Base-by-base conservation (phyloP, 2,888 invertebrate genomes). In the Patella depressa region DNA sequence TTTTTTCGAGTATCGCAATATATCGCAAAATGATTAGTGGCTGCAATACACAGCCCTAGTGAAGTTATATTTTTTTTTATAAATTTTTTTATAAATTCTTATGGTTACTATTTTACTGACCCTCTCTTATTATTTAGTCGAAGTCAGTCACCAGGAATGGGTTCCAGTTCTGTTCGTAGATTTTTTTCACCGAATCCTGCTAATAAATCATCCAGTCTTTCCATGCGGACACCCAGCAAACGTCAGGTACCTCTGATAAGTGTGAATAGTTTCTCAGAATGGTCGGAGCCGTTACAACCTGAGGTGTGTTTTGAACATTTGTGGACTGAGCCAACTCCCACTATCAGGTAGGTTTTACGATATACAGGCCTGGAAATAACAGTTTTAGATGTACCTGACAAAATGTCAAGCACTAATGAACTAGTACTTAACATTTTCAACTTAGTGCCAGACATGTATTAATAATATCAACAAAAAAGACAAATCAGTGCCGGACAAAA, bases 251-350 rank as follows among this genome's bases (percentile, higher is more conserved):
- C 91, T 5, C 78, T 88, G n/a, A 82, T 87, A 19, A 81, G 81
- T 24, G 86, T 87, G 73, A 87, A 84, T 71, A 85, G 86, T 80
- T 83, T 83, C 83, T 82, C 84, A 7, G 87, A 88, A 74, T 83
- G 84, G 77, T 92, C 94, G 0, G 93, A 95, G 84, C 96, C 96
- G 0, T 92, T 96, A 53, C 94, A 95, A 84, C 97, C 98, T 0
- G 95, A 96, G 85, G 93, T 97, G 82, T 97, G 97, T 87, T 93
- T 98, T 71, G 97, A 98, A 84, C 95, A 96, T 88, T 93, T 97
- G 17, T 98, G 98, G 98, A 95, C 95, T 0, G 98, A 98, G 78
- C 85, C 89, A 9, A 85, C 87, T 7, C 88, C 87, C 24, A 85
- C 91, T 15, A 88, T 92, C 54, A 92, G 92, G 92, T 91, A 85